phyloP scores from a whole-genome alignment of 1,140 invertebrate species.

The Oryctes rhinoceros region DNA sequence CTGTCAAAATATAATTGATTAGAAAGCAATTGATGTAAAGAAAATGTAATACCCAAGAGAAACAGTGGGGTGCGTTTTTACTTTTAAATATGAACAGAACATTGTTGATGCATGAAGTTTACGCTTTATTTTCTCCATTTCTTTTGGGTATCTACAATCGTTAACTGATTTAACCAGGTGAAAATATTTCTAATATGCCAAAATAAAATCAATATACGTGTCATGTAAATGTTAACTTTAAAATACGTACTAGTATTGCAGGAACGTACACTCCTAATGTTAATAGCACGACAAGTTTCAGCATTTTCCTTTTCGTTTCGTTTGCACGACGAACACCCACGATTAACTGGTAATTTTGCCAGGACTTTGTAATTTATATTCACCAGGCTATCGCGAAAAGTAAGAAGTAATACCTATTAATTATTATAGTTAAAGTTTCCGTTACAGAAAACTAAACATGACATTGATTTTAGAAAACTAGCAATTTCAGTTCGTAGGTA shows the following conservation, averaged over 20 bases:
- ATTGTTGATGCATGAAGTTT: too few relatives aligned
- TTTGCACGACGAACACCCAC: neutral
- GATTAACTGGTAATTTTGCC: neutral
- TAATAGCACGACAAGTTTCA: neutral
- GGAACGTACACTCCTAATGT: neutral
- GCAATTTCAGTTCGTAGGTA: neutral
- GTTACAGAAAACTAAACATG: slow-evolving; percentile 18
- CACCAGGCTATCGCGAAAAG: neutral
- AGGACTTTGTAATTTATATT: neutral
- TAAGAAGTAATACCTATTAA: neutral
- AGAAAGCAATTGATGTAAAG: too few relatives aligned
- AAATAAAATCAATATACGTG: neutral
- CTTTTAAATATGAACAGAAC: too few relatives aligned
- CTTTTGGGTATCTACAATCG: neutral
- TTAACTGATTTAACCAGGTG: neutral
- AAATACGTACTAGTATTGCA: neutral
- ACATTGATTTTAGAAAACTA: slow-evolving; percentile 27
- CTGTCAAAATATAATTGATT: neutral
- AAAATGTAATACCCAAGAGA: too few relatives aligned
- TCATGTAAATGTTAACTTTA: neutral
- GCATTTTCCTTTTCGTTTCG: neutral
- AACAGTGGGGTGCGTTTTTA: too few relatives aligned
- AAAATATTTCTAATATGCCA: too few relatives aligned
- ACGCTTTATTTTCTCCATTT: neutral
- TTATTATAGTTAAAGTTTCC: slow-evolving; percentile 27